Conservation (phyloP, 2,113 vertebrate species). For the Cranoglanis bouderius region DNA sequence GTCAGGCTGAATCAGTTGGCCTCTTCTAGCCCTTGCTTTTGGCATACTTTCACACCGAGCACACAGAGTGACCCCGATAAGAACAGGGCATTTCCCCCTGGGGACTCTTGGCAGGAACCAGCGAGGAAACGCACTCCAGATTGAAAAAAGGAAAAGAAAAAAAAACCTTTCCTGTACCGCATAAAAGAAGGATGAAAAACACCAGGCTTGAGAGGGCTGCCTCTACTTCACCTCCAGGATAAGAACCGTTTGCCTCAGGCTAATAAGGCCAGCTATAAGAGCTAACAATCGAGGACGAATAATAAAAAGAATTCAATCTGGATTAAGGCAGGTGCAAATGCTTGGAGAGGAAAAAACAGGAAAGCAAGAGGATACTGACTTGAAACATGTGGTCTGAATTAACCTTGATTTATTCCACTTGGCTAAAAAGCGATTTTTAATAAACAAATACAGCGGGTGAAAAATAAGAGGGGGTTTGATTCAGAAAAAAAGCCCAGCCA, state of each 20-base stretch:
- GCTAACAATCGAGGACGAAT: neutral
- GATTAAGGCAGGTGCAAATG: constrained; percentile 47
- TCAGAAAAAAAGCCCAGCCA: constrained; percentile 60
- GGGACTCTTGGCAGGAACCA: constrained; percentile 61
- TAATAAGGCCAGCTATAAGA: constrained; percentile 21
- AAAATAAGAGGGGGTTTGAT: constrained; percentile 50
- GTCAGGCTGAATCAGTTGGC: constrained; percentile 39
- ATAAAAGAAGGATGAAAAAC: constrained; percentile 52
- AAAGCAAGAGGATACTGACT: neutral
- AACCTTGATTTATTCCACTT: constrained; percentile 27
- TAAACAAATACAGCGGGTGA: constrained; percentile 46
- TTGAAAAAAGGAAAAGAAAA: constrained; percentile 37
- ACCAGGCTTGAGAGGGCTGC: constrained; percentile 17
- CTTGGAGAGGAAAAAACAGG: constrained; percentile 6
- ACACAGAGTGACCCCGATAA: constrained; percentile 55
- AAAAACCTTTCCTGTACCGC: constrained; percentile 50
- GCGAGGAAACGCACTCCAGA: constrained; percentile 64
- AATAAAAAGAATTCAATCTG: constrained; percentile 1
- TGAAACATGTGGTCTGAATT: constrained; percentile 38
- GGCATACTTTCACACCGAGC: constrained; percentile 29
- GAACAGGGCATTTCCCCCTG: constrained; percentile 62
- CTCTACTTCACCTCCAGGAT: constrained; percentile 34
- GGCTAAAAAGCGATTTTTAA: constrained; percentile 5
- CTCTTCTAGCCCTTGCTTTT: constrained; percentile 47
- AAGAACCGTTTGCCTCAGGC: constrained; percentile 20